Conservation (phyloP, 2,113 vertebrate genomes). For the Pelusios castaneus region DNA sequence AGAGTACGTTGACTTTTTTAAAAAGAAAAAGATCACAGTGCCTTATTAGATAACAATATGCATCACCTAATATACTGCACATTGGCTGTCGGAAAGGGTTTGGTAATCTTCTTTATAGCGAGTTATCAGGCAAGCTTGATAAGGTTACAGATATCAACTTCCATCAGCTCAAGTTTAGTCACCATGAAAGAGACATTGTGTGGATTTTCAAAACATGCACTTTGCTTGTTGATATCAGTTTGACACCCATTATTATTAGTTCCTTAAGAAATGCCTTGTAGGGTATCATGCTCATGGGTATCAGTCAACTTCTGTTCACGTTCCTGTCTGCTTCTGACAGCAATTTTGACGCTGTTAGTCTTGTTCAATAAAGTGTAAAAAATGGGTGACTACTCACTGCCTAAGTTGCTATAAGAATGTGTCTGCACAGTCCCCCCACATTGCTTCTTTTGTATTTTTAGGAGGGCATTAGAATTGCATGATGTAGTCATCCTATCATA, state of each 20-base stretch:
- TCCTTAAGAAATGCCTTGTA: conserved; percentile 60
- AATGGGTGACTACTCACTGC: neutral
- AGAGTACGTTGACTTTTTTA: conserved; percentile 63
- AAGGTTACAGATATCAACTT: conserved; percentile 71
- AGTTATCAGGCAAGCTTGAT: conserved; percentile 59
- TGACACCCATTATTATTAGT: conserved; percentile 64
- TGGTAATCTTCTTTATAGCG: conserved; percentile 74
- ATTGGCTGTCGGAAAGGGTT: conserved; percentile 70
- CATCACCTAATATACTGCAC: conserved; percentile 66
- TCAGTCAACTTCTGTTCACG: conserved; percentile 38
- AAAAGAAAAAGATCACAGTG: neutral
- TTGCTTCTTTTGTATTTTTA: neutral
- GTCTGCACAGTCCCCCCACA: neutral
- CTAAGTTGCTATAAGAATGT: neutral
- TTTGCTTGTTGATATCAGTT: conserved; percentile 57
- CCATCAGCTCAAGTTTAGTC: conserved; percentile 60
- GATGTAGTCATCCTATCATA: neutral
- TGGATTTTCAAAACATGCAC: conserved; percentile 15
- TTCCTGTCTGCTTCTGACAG: conserved; percentile 42
- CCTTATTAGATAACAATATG: conserved; percentile 64
- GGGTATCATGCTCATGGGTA: conserved; percentile 45
- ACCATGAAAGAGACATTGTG: conserved; percentile 51
- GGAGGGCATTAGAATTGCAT: neutral
- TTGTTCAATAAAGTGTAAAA: neutral
- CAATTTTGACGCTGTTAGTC: conserved; percentile 6